Evolutionary conservation across 2,797 vertebrate genomes (phyloP).

Genomic region (Stomatorhinus walkeri): DNA sequence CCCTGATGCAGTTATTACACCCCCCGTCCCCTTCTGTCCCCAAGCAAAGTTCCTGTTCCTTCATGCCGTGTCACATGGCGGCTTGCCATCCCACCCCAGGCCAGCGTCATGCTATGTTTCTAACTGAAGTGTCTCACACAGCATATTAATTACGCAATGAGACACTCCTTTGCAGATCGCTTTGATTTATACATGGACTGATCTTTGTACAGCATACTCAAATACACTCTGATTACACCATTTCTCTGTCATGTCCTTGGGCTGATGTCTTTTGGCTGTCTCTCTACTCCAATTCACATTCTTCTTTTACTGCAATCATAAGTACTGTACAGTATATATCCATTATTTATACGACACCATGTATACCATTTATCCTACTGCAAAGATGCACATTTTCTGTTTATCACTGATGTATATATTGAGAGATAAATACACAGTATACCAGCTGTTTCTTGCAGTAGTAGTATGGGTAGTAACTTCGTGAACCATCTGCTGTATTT

Average conservation of each 20-base stretch:
- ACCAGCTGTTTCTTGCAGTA: not conserved
- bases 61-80: not conserved
- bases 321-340: not conserved
- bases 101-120: not conserved
- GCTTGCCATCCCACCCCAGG: not conserved
- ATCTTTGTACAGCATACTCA: not conserved
- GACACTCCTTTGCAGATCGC: not conserved
- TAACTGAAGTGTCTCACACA: not conserved
- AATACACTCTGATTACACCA: not conserved
- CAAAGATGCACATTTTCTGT: not conserved
- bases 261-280: not conserved
- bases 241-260: constrained; percentile 2
- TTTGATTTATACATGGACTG: constrained; percentile 5
- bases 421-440: not conserved
- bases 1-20: not conserved
- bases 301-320: not conserved
- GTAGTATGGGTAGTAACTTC: not conserved
- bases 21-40: not conserved
- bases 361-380: not conserved
- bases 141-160: not conserved
- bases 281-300: not conserved
- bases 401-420: not conserved
- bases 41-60: not conserved
- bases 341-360: not conserved
- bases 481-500: not conserved